A percentile compares a stretch with the other conserved stretches of the same genome.
Conservation (phyloP, 1,140 invertebrate genomes). For the Xylocopa sonorina region DNA sequence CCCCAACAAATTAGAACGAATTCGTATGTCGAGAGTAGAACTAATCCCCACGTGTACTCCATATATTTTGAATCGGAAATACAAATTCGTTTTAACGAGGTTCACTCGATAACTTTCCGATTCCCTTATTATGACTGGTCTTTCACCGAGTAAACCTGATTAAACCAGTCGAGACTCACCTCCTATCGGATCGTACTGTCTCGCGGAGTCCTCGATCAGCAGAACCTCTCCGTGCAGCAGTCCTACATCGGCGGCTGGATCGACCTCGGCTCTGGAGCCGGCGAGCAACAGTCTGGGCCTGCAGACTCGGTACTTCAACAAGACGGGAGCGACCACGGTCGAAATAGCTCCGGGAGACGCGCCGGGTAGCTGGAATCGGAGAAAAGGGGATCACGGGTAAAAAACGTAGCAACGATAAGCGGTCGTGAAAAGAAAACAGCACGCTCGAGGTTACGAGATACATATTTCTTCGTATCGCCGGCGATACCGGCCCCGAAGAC, state of each 20-base stretch:
- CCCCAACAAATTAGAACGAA: no score
- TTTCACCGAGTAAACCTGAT: background rate
- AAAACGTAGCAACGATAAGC: background rate
- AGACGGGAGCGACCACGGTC: slow-evolving; percentile 81
- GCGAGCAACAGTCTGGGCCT: slow-evolving; percentile 82
- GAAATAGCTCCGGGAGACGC: slow-evolving; percentile 78
- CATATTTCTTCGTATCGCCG: no score
- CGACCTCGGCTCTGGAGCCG: slow-evolving; percentile 85
- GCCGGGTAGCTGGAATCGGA: slow-evolving; percentile 73
- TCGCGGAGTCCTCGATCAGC: slow-evolving; percentile 84
- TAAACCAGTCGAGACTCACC: slow-evolving; percentile 70
- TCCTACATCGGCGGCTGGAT: slow-evolving; percentile 83
- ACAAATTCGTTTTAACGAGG: no score
- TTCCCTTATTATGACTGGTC: no score
- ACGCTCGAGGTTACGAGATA: background rate
- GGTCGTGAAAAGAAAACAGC: background rate
- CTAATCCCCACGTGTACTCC: no score
- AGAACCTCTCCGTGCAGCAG: slow-evolving; percentile 84
- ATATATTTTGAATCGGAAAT: no score
- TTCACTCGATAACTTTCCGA: no score
- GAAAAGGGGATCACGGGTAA: background rate
- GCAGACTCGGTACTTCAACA: slow-evolving; percentile 81
- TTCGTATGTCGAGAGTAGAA: no score
- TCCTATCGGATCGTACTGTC: slow-evolving; percentile 80
- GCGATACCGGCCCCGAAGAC: background rate